Percentiles rank a stretch among this genome's conserved stretches.
Evolutionary conservation across 2,888 invertebrate species (phyloP).

Genomic region (Anoncus sp.): DNA sequence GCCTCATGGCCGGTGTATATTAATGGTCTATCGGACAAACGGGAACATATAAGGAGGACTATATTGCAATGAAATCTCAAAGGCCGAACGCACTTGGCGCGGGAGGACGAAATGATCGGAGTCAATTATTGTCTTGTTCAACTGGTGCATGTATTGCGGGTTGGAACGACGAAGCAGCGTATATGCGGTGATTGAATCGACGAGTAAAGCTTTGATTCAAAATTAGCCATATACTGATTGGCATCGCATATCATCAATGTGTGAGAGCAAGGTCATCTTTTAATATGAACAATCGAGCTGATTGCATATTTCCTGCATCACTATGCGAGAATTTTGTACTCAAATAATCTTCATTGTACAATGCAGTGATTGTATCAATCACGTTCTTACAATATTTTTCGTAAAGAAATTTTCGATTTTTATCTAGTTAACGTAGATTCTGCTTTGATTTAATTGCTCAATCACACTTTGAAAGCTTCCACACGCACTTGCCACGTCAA

Average conservation of each 20-base stretch:
- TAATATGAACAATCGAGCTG: constrained; percentile 56
- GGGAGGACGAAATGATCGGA: constrained; percentile 61
- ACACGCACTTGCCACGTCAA: no score
- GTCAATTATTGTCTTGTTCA: constrained; percentile 56
- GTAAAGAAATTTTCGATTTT: no score
- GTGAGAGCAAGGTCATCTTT: constrained; percentile 61
- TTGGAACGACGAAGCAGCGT: constrained; percentile 13
- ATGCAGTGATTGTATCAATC: background rate
- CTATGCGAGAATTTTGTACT: constrained; percentile 2
- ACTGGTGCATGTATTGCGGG: no score
- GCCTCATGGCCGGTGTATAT: constrained; percentile 20
- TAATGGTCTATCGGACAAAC: constrained; percentile 23
- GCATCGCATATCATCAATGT: constrained; percentile 55
- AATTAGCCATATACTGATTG: constrained; percentile 56
- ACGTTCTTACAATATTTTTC: background rate
- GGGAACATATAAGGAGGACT: constrained; percentile 9
- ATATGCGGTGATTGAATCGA: constrained; percentile 35
- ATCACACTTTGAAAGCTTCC: no score
- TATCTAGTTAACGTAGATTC: no score
- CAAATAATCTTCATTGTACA: constrained; percentile 12
- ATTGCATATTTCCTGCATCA: constrained; percentile 55
- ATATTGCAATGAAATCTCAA: constrained; percentile 49
- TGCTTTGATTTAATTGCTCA: no score
- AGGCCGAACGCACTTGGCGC: constrained; percentile 47
- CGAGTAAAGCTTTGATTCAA: constrained; percentile 53